phyloP scores from a whole-genome alignment of 2,797 vertebrate species.

The Schizothorax lantsangensis region DNA sequence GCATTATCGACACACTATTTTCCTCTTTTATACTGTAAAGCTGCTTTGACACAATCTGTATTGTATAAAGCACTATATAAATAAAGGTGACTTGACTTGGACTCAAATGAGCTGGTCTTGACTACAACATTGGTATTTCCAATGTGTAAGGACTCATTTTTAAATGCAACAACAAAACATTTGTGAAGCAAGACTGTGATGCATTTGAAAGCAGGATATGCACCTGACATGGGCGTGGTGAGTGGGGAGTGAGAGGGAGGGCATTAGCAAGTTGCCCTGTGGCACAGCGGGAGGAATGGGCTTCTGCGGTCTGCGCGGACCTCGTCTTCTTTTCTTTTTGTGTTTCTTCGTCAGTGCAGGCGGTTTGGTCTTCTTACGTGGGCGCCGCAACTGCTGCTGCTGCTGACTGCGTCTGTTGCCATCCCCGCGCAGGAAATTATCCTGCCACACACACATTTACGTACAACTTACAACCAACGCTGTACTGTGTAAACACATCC shows the following conservation, averaged over 20 bases:
- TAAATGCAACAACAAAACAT: no score
- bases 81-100: not conserved
- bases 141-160: no score
- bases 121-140: not conserved
- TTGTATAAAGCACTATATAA: not conserved
- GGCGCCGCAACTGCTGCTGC: constrained; percentile 87
- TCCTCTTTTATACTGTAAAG: not conserved
- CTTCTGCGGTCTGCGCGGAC: constrained; percentile 93
- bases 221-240: constrained; percentile 90
- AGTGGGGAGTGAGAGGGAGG: constrained; percentile 89
- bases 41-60: not conserved
- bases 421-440: constrained; percentile 97
- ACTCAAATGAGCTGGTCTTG: not conserved
- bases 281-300: constrained; percentile 97
- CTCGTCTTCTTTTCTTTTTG: constrained; percentile 97
- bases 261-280: constrained; percentile 98
- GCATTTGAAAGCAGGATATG: not conserved
- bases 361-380: constrained; percentile 99
- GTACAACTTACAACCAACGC: not conserved
- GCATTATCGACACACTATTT: no score
- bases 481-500: not conserved
- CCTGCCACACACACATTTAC: constrained; percentile 73
- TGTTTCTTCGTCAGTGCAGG: constrained; percentile 99
- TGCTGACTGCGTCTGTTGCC: constrained; percentile 94
- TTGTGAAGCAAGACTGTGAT: not conserved